Evolutionary conservation across 1,140 invertebrate species (phyloP).

Genomic region (Carcinoscorpius rotundicauda): DNA sequence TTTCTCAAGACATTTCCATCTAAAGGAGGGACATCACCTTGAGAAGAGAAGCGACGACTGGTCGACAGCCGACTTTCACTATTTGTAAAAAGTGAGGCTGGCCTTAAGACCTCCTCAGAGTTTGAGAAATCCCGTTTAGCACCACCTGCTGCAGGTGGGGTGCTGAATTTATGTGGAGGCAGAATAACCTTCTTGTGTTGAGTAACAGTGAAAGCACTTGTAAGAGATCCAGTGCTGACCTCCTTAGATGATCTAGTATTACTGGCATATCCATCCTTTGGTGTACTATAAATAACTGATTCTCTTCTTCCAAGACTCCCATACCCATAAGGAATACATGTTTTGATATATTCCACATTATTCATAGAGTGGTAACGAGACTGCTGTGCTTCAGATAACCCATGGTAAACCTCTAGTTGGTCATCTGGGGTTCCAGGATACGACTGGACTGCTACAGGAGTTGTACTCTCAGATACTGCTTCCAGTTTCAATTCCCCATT

Average conservation of each 20-base stretch:
- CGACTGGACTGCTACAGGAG: conserved; percentile 4
- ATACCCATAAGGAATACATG: conserved; percentile 4
- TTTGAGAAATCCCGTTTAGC: conserved; percentile 8
- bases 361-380: conserved; percentile 7
- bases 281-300: background rate
- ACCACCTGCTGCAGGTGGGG: background rate
- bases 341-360: conserved; percentile 8
- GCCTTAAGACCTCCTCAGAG: conserved; percentile 16
- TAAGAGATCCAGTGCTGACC: conserved; percentile 1
- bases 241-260: conserved; percentile 3
- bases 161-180: conserved; percentile 16
- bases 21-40: conserved; percentile 32
- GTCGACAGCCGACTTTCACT: conserved; percentile 1
- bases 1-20: conserved; percentile 62
- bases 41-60: conserved; percentile 35
- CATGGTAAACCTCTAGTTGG: background rate
- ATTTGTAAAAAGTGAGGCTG: conserved; percentile 9
- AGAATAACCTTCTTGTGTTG: conserved; percentile 20
- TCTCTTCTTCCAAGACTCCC: conserved; percentile 5
- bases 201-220: conserved; percentile 12
- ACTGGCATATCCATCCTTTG: background rate
- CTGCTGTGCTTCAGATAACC: conserved; percentile 7
- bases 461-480: background rate
- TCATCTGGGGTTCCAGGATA: conserved; percentile 10
- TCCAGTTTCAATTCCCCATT: conserved; percentile 12